Conservation (phyloP, 2,113 vertebrate species). For the Chloebia gouldiae region DNA sequence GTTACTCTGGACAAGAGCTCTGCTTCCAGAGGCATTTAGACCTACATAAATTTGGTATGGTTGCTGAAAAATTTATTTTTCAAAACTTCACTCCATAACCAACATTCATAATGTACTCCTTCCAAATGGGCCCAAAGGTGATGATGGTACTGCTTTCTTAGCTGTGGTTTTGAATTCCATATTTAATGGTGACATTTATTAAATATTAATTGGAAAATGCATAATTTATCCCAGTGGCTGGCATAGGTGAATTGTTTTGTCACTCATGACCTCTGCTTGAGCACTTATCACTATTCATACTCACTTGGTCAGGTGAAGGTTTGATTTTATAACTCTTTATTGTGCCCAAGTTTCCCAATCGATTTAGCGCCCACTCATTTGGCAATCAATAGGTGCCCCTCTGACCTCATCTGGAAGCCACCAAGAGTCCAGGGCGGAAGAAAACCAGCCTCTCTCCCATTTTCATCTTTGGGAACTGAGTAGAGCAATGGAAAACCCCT, state of each 20-base stretch:
- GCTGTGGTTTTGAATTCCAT: neutral
- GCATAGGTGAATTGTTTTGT: neutral
- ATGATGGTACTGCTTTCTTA: neutral
- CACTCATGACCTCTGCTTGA: neutral
- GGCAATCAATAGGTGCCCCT: neutral
- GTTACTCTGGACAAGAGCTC: neutral
- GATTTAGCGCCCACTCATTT: neutral
- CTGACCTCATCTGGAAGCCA: neutral
- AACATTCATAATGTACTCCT: neutral
- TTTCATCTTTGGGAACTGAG: neutral
- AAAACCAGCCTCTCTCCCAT: neutral
- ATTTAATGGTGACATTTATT: conserved; percentile 32
- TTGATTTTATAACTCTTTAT: neutral
- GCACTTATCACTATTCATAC: neutral
- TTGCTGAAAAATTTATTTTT: neutral
- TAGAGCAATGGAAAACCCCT: neutral
- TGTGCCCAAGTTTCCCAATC: neutral
- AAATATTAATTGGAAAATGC: conserved; percentile 16
- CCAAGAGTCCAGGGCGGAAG: neutral
- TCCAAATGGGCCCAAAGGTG: neutral
- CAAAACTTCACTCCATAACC: neutral
- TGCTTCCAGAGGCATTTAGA: neutral
- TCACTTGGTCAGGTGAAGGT: neutral
- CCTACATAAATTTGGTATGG: neutral
- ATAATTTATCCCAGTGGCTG: neutral